Evolutionary conservation across 2,888 invertebrate genomes (phyloP).

Genomic region (Lysandra coridon): DNA sequence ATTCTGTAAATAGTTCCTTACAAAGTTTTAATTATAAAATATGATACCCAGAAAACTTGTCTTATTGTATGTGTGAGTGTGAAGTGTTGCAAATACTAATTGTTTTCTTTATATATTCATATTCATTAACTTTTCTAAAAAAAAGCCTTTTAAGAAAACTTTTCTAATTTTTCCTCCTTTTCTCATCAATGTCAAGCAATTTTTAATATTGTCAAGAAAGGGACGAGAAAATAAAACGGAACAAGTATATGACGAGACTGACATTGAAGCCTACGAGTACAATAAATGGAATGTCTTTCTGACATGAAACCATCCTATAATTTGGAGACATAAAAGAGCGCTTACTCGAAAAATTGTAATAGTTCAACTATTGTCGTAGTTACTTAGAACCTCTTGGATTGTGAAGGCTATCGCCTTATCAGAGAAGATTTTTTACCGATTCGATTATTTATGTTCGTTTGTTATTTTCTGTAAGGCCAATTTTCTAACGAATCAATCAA

Average conservation of each 20-base stretch:
- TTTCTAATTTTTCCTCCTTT: no score
- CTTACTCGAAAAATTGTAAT: background rate
- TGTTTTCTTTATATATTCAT: background rate
- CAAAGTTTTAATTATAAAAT: background rate
- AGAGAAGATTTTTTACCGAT: background rate
- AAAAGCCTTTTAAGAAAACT: background rate
- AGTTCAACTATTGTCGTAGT: background rate
- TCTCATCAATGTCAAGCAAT: background rate
- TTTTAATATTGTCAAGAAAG: constrained; percentile 9
- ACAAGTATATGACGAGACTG: background rate
- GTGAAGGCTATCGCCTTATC: background rate
- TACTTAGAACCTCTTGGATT: background rate
- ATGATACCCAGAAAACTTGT: background rate
- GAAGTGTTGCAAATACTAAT: no score
- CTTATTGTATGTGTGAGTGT: no score
- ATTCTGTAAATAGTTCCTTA: background rate
- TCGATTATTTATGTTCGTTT: background rate
- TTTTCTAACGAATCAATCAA: background rate
- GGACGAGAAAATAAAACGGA: constrained; percentile 16
- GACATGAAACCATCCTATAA: background rate
- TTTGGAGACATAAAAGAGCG: background rate
- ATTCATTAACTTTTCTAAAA: background rate
- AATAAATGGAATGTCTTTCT: constrained; percentile 11
- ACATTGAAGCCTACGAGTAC: constrained; percentile 7
- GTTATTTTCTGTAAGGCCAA: no score